These are phyloP conservation scores for Lordiphosa fenestrarum DNA, from an alignment of 2,888 invertebrate species.

Conservation along the genomic window DNA sequence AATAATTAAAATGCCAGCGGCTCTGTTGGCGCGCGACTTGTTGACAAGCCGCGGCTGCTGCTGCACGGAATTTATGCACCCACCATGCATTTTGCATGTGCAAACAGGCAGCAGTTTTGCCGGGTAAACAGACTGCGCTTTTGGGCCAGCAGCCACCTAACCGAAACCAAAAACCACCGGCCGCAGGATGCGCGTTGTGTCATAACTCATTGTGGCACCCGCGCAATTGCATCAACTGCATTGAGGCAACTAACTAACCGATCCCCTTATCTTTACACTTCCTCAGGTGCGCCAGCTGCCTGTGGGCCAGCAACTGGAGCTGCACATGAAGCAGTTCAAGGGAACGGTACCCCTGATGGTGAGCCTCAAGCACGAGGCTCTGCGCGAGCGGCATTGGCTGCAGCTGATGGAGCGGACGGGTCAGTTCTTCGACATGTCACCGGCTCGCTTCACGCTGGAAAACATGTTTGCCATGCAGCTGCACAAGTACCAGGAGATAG, in stretches of 20 bases:
- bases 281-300: slow-evolving; percentile 80
- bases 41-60: slow-evolving; percentile 48
- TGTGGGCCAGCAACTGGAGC: slow-evolving; percentile 86
- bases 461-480: slow-evolving; percentile 97
- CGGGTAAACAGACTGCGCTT: slow-evolving; percentile 65
- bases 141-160: slow-evolving; percentile 38
- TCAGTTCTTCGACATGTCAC: slow-evolving; percentile 91
- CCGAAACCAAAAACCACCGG: slow-evolving; percentile 47
- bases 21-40: slow-evolving; percentile 34
- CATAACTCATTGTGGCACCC: slow-evolving; percentile 64
- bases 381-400: slow-evolving; percentile 94
- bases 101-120: slow-evolving; percentile 33
- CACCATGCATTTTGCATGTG: slow-evolving; percentile 55
- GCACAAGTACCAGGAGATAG: slow-evolving; percentile 90
- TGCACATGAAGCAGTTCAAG: slow-evolving; percentile 94
- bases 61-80: slow-evolving; percentile 59
- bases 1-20: slow-evolving; percentile 74
- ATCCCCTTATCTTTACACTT: too few species aligned
- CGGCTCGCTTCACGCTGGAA: slow-evolving; percentile 93
- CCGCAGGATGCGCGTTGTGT: slow-evolving; percentile 51
- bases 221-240: slow-evolving; percentile 75
- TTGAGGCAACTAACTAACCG: slow-evolving; percentile 61
- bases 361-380: slow-evolving; percentile 93
- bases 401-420: slow-evolving; percentile 92
- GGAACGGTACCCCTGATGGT: slow-evolving; percentile 93